These are phyloP conservation scores for Apus apus DNA, from an alignment of 2,113 vertebrate genomes.

Conservation along the genomic window DNA sequence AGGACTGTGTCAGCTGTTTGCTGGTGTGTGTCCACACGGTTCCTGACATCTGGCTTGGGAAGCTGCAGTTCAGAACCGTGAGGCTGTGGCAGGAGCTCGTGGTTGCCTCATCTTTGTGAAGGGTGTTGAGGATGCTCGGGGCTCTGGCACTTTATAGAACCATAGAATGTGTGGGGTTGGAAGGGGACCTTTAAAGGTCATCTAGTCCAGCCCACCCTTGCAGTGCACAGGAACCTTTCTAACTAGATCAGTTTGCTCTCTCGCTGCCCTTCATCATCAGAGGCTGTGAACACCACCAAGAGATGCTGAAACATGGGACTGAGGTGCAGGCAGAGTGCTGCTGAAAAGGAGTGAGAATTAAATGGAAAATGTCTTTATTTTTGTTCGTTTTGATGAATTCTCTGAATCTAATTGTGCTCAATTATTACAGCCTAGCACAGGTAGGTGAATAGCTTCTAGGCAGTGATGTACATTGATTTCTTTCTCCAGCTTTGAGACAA, in stretches of 20 bases:
- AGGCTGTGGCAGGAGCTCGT: neutral
- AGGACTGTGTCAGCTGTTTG: neutral
- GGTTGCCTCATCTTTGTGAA: neutral
- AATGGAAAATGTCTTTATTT: constrained; percentile 10
- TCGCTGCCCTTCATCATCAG: neutral
- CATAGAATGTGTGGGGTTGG: too few species aligned
- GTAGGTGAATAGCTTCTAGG: constrained; percentile 66
- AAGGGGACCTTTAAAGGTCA: too few species aligned
- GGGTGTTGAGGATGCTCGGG: neutral
- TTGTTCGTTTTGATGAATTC: constrained; percentile 60
- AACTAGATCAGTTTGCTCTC: too few species aligned
- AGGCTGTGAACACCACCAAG: neutral
- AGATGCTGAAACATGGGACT: neutral
- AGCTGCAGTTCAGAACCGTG: neutral
- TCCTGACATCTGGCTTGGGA: neutral
- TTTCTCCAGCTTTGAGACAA: constrained; percentile 66
- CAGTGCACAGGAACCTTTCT: too few species aligned
- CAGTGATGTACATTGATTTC: constrained; percentile 70
- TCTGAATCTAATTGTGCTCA: constrained; percentile 72
- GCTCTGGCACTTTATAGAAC: too few species aligned
- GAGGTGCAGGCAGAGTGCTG: neutral
- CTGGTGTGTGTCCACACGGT: neutral
- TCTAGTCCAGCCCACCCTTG: too few species aligned
- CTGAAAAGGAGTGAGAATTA: neutral
- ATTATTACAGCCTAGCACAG: constrained; percentile 56